These are phyloP conservation scores for Glaucidium brasilianum DNA, from an alignment of 2,113 vertebrate genomes.

Conservation along the genomic window DNA sequence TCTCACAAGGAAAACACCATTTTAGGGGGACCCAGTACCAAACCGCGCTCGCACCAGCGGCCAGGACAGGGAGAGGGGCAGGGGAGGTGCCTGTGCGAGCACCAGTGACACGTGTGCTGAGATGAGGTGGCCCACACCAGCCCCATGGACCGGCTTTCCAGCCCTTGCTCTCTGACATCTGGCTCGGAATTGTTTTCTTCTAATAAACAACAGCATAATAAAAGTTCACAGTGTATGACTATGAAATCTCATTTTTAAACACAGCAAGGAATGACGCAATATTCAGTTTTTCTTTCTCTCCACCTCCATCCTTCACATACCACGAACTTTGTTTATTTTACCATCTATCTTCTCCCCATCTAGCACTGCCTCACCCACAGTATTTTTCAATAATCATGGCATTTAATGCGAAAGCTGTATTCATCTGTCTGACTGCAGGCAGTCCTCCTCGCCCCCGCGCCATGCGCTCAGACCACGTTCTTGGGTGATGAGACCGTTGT, in stretches of 20 bases:
- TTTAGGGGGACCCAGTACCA: rapidly evolving
- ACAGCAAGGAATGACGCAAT: background rate
- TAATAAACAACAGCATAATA: background rate
- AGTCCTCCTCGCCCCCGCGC: background rate
- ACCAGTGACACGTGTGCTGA: rapidly evolving
- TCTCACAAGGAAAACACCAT: rapidly evolving
- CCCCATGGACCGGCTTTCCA: background rate
- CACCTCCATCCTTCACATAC: background rate
- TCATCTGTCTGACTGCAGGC: background rate
- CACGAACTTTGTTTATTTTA: background rate
- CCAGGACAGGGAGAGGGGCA: rapidly evolving
- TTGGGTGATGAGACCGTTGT: background rate
- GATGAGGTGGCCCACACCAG: rapidly evolving
- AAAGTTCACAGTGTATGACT: background rate
- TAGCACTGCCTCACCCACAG: background rate
- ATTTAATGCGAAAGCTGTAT: background rate
- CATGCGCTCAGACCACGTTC: background rate
- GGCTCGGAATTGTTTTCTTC: background rate
- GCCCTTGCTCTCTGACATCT: background rate
- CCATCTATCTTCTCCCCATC: background rate
- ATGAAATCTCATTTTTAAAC: background rate
- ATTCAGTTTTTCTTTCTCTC: background rate
- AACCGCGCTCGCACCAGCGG: rapidly evolving
- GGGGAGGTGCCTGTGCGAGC: rapidly evolving
- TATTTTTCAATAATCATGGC: background rate